A percentile compares a stretch with the other conserved stretches of the same genome.
phyloP scores from a whole-genome alignment of 2,888 invertebrate species.

The Stenolophus ochropezus region DNA sequence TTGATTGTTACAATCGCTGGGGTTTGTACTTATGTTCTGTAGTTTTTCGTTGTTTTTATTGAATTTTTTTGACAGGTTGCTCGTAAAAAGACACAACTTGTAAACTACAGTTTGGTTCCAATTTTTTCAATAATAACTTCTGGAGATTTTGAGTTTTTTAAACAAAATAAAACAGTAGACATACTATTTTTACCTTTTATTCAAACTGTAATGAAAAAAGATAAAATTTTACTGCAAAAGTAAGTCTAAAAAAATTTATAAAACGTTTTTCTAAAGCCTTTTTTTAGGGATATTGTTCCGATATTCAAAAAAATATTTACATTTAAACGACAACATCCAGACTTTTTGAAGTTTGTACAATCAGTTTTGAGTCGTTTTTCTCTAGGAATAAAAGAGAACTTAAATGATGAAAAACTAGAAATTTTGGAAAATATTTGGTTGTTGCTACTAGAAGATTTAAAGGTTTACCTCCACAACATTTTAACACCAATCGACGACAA shows the following conservation, averaged over 20 bases:
- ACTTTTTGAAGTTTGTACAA: constrained; percentile 18
- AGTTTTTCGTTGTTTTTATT: not conserved
- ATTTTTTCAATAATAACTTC: constrained; percentile 34
- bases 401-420: not conserved
- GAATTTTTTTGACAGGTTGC: not conserved
- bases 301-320: constrained; percentile 36
- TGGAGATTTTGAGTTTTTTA: constrained; percentile 15
- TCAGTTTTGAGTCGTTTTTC: not conserved
- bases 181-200: constrained; percentile 28
- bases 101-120: constrained; percentile 19
- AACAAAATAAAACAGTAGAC: not conserved
- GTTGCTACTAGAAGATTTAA: constrained; percentile 13
- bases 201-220: constrained; percentile 41
- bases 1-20: not conserved
- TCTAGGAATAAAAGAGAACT: not conserved
- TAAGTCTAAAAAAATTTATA: not conserved
- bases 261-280: not conserved
- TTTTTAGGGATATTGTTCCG: constrained; percentile 19
- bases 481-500: not conserved
- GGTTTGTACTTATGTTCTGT: no score
- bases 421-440: constrained; percentile 31
- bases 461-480: not conserved
- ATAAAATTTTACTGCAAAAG: constrained; percentile 29
- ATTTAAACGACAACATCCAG: constrained; percentile 11
- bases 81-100: not conserved